Conservation (phyloP, 2,888 invertebrate genomes). For the Amorpha juglandis region DNA sequence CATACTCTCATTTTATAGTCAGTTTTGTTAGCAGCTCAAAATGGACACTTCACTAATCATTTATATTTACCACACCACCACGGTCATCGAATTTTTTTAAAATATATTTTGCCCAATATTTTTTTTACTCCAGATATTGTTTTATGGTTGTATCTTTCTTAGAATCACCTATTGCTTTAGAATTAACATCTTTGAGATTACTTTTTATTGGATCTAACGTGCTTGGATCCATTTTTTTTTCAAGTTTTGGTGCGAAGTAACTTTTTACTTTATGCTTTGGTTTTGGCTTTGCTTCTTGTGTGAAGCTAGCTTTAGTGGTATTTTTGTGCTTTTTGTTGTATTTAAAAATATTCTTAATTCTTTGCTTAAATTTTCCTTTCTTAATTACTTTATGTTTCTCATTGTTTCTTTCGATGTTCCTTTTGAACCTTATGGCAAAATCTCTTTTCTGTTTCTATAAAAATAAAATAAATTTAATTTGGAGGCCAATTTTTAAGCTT, state of each 20-base stretch:
- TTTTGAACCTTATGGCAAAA: conserved; percentile 33
- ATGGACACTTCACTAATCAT: no score
- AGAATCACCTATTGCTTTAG: conserved; percentile 52
- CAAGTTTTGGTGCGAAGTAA: neutral
- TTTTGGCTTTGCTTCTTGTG: conserved; percentile 40
- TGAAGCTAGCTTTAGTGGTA: conserved; percentile 39
- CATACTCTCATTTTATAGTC: no score
- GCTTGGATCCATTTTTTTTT: conserved; percentile 4
- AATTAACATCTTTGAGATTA: conserved; percentile 58
- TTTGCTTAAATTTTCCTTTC: neutral
- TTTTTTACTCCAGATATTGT: conserved; percentile 25
- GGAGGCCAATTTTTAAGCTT: no score
- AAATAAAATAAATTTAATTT: neutral
- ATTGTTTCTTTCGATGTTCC: conserved; percentile 30
- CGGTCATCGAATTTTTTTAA: no score
- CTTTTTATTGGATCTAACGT: conserved; percentile 35
- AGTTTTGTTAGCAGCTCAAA: no score
- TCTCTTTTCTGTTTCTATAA: conserved; percentile 37
- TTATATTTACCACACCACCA: no score
- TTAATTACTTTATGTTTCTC: conserved; percentile 1
- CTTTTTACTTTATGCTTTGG: conserved; percentile 27
- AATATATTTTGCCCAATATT: neutral
- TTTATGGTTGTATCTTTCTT: conserved; percentile 47
- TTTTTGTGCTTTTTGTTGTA: conserved; percentile 45
- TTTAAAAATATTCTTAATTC: conserved; percentile 37